Base-by-base conservation (phyloP, 2,113 vertebrate genomes). In the Pachypanchax playfairii region DNA sequence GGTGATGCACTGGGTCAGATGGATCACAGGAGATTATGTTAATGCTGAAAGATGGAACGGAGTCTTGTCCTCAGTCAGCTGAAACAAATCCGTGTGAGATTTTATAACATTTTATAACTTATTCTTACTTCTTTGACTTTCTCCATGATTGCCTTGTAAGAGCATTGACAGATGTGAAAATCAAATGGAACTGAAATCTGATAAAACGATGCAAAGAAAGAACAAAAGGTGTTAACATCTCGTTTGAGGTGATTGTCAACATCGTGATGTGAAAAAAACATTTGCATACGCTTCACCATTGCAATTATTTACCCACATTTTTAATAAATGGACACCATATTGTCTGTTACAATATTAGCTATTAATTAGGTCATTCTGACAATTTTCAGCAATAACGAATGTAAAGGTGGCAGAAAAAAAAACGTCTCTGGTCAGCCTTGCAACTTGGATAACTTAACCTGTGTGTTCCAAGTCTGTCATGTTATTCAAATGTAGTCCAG, bases 11-110 rank as follows among this genome's bases (percentile, higher is more conserved):
- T 43, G 77, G 82, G 85, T 89, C 80, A 84, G 74, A 83, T 75
- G 58, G 72, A 83, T 86, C 74, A 73, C 76, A 46, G 67, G 58
- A 86, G 82, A 80, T 87, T 85, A 87, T 85, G 80, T 58, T 86
- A 87, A 86, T 86, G 57, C 29, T 58, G 63, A 70, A 72, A 78
- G 48, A 83, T 54, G 56, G 68, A 80, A 80, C 71, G 66, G 49
- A 83, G 67, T 71, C 78, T 85, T 67, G 70, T 79, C 51, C 66
- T 75, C 74, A 80, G 65, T 85, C 85, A 86, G 46, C 66, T 78
- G 81, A 76, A 73, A 85, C 83, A 79, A 86, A 87, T 87, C 73
- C 79, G 53, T 47, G 49, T 67, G 64, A 38, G 17, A 75, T 66
- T 67, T 52, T n/a, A n/a, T n/a, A 22, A 63, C 50, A 67, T 83